phyloP scores from a whole-genome alignment of 2,113 vertebrate genomes.

The Onychostruthus taczanowskii region DNA sequence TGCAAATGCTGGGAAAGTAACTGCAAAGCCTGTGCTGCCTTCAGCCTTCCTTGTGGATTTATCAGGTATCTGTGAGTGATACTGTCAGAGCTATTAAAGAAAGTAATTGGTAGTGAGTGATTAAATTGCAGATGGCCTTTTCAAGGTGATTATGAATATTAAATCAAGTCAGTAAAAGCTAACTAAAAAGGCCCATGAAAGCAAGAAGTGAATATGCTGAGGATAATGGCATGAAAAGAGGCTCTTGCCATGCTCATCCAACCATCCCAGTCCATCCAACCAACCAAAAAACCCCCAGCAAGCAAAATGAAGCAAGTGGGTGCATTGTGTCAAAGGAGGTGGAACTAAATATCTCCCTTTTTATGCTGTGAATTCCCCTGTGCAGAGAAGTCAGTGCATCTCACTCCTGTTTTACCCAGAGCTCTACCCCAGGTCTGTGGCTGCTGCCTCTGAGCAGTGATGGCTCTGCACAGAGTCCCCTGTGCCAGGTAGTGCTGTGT shows the following conservation, averaged over 20 bases:
- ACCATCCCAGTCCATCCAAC: background rate
- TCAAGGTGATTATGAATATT: slow-evolving; percentile 64
- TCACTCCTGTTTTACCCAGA: fast-evolving
- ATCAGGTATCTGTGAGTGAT: slow-evolving; percentile 35
- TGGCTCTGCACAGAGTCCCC: background rate
- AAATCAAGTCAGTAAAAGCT: slow-evolving; percentile 60
- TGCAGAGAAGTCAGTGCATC: background rate
- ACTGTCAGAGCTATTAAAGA: slow-evolving; percentile 56
- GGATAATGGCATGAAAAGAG: background rate
- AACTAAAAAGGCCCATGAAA: background rate
- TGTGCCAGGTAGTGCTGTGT: background rate
- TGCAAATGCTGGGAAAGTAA: background rate
- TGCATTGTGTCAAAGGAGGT: background rate
- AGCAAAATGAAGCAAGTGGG: background rate
- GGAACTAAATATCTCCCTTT: background rate
- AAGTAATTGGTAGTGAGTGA: slow-evolving; percentile 65
- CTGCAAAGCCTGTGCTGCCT: background rate
- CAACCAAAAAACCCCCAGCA: background rate
- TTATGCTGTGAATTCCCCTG: background rate
- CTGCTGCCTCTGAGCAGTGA: background rate
- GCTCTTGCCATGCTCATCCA: background rate
- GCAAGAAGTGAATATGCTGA: background rate
- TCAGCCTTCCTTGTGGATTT: slow-evolving; percentile 12
- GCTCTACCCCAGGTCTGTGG: fast-evolving
- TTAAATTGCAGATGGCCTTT: slow-evolving; percentile 72